A percentile compares a stretch with the other conserved stretches of the same genome.
phyloP scores from a whole-genome alignment of 2,113 vertebrate species.

The Pelodiscus sinensis region DNA sequence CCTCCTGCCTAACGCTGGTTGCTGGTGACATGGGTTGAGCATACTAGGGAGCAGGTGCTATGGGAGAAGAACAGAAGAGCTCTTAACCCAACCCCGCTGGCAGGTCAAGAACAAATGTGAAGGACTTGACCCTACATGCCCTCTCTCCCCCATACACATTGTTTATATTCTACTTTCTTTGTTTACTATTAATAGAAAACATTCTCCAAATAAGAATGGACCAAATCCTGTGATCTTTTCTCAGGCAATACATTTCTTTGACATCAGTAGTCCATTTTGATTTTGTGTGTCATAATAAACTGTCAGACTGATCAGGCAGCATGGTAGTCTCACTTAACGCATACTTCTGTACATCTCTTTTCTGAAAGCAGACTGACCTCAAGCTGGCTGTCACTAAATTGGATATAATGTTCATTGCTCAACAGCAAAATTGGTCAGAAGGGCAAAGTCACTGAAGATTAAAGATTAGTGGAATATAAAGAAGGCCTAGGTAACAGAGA shows the following conservation, averaged over 20 bases:
- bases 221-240: not conserved
- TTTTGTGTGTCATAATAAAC: not conserved
- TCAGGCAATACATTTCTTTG: not conserved
- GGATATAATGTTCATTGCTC: not conserved
- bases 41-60: no score
- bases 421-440: not conserved
- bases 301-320: not conserved
- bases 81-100: no score
- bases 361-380: not conserved
- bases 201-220: not conserved
- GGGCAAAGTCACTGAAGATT: not conserved
- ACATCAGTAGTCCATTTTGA: fast-evolving
- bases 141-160: no score
- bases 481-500: not conserved
- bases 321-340: not conserved
- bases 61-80: no score
- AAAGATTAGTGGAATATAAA: not conserved
- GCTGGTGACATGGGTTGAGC: no score
- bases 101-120: no score
- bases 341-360: not conserved
- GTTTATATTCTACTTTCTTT: not conserved
- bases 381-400: not conserved
- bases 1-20: no score
- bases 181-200: not conserved
- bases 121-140: no score